phyloP scores from a whole-genome alignment of 2,113 vertebrate species.

The Odocoileus hemionus region DNA sequence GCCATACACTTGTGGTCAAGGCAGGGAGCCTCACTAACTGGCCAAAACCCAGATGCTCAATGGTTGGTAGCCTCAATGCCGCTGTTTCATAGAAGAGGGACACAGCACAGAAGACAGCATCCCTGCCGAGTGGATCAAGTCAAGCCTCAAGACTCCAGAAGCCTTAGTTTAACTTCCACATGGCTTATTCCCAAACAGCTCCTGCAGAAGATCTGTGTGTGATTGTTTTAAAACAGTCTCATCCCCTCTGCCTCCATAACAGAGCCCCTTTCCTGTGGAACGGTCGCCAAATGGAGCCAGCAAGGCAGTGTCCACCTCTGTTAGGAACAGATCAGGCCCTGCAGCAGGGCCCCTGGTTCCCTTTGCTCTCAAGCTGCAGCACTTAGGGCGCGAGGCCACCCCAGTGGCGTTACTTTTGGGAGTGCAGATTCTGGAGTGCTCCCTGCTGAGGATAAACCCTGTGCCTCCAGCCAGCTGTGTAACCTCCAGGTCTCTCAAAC shows the following conservation, averaged over 20 bases:
- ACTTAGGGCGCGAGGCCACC: rapidly evolving
- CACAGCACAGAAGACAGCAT: background rate
- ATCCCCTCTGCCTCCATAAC: background rate
- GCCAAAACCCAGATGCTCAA: too few relatives aligned
- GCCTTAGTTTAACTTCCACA: background rate
- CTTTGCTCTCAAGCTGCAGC: background rate
- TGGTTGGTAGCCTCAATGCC: background rate
- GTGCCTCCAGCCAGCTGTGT: background rate
- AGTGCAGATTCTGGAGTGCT: background rate
- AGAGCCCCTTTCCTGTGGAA: background rate
- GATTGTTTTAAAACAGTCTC: background rate
- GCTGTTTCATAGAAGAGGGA: background rate
- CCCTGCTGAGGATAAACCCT: background rate
- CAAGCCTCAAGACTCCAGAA: background rate
- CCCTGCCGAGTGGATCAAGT: background rate
- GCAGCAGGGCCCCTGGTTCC: background rate
- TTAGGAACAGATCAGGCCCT: background rate
- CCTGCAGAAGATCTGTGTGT: background rate
- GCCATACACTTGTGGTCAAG: background rate
- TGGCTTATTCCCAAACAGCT: background rate
- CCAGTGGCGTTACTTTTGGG: rapidly evolving
- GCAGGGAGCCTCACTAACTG: background rate
- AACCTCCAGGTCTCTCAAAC: background rate
- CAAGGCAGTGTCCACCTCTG: background rate
- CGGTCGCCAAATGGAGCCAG: too few relatives aligned